Base-by-base conservation (phyloP, 2,797 vertebrate species). In the Perodicticus potto region DNA sequence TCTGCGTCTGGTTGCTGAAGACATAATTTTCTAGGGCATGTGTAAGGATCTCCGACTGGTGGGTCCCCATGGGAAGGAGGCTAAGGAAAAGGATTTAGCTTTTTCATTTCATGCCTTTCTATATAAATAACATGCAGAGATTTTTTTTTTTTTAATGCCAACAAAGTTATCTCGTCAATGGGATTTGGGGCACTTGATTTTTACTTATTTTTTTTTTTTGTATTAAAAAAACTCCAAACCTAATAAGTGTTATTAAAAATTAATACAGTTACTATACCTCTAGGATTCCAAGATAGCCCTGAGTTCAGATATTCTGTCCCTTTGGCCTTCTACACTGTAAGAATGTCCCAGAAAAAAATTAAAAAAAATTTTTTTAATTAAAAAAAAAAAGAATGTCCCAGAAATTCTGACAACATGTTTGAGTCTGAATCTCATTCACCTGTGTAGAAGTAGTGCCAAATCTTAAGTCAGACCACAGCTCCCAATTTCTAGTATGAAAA, bases 201-300 rank as follows among this genome's bases (percentile, higher is more conserved):
- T 92, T 49, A 73, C 16, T 25, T 55, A 49, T 72, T 37, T n/a
- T 89, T 70, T 34, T 72, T 37, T n/a, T 89, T 70, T 34, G 5
- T 77, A 69, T 89, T 83, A 1, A 89, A 82, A 80, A 63, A 59
- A 37, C 23, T 22, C 61, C 27, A 25, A 23, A 22, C 6, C 13
- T 37, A 32, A 74, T 55, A 76, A 20, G 32, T 67, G 16, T 82
- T 82, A 77, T 25, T 91, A 49, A 93, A 97, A 93, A 89, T 53
- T n/a, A 94, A 5, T 45, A 76, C n/a, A 72, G 43, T 40, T 92
- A 43, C 53, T 72, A 1, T 23, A 80, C 16, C 53, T 74, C 14
- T 91, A 85, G 89, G 74, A 70, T 91, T 86, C 63, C 4, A 37
- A 53, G 34, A 69, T 1, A 88, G 57, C 11, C 25, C 12, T 73